phyloP scores from a whole-genome alignment of 2,113 vertebrate genomes.

The Mohoua ochrocephala region DNA sequence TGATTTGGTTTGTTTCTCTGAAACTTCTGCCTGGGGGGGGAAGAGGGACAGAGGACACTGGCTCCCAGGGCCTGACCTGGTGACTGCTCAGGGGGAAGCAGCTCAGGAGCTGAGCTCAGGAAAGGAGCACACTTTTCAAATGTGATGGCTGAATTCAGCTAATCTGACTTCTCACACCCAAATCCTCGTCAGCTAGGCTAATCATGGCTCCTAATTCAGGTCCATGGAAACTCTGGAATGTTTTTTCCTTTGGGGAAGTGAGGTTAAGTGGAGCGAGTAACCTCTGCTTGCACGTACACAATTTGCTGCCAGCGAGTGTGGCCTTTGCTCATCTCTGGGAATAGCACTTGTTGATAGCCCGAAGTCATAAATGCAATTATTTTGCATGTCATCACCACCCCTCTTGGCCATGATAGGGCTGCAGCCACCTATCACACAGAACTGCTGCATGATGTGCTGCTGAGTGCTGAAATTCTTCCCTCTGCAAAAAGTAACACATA shows the following conservation, averaged over 20 bases:
- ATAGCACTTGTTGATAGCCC: not conserved
- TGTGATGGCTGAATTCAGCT: not conserved
- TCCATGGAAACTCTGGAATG: not conserved
- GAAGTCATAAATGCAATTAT: not conserved
- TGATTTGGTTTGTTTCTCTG: not conserved
- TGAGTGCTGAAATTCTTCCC: not conserved
- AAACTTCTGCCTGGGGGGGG: not conserved
- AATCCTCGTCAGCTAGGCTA: not conserved
- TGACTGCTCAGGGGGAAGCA: not conserved
- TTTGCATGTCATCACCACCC: not conserved
- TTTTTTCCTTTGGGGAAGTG: not conserved
- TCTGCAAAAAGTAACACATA: not conserved
- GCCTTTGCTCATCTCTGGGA: not conserved
- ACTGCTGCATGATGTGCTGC: not conserved
- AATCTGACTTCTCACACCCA: not conserved
- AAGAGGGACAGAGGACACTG: not conserved
- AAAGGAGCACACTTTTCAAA: not conserved
- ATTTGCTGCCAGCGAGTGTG: rapidly evolving
- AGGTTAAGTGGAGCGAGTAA: not conserved
- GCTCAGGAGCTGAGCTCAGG: not conserved
- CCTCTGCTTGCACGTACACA: rapidly evolving
- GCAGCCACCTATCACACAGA: not conserved
- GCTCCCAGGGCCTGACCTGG: not conserved
- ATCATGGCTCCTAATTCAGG: not conserved
- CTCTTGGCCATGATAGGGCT: not conserved